Base-by-base conservation (phyloP, 30 jellyfish, hydroid and myxozoan genomes). In the Aurelia aurita complex sp. Pacific region DNA sequence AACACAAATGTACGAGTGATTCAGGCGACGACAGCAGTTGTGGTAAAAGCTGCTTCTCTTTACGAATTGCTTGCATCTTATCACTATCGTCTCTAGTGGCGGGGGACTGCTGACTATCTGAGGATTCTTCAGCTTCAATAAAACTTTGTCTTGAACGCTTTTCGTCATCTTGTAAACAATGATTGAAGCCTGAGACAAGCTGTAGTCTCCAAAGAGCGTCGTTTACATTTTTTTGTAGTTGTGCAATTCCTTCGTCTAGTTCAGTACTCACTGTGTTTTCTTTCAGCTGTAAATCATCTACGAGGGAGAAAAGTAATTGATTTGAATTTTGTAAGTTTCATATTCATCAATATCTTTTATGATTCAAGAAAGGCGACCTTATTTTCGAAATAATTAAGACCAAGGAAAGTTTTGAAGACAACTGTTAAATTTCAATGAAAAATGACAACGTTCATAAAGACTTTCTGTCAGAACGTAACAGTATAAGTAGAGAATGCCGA, bases 141-240 rank as follows among this genome's bases (percentile, higher is more conserved):
- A 57, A 10, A 23, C 36, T 33, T 18, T 8, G 57, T 15, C 19
- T 63, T 46, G 74, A 70, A 51, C 70, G 46, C n/a, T 46, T 77
- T 10, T 76, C 73, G 16, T 55, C 85, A 2, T 51, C 89, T 4
- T 62, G 59, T 18, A 14, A 17, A 53, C n/a, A 66, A 5, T 64
- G 67, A 10, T 70, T 66, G 36, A 77, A 85, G 23, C 94, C 98
- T 2, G 96, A 73, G 59, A 89, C 86, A 2, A 94, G 90, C 66
- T 94, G 91, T 67, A 88, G 69, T 72, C 98, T 79, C 98, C 98
- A 94, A 16, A 66, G 68, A 7, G 96, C 98, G 42, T 88, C 97
- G 32, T 80, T 85, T 10, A 77, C 82, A 51, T 55, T 69, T 52
- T 80, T 96, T 18, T 85, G 66, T 10, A 94, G 80, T 12, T 34